Evolutionary conservation across 2,888 invertebrate species (phyloP), one percentile per base, ranked within the genome.

Genomic region (Sinhomidia bicolor): DNA sequence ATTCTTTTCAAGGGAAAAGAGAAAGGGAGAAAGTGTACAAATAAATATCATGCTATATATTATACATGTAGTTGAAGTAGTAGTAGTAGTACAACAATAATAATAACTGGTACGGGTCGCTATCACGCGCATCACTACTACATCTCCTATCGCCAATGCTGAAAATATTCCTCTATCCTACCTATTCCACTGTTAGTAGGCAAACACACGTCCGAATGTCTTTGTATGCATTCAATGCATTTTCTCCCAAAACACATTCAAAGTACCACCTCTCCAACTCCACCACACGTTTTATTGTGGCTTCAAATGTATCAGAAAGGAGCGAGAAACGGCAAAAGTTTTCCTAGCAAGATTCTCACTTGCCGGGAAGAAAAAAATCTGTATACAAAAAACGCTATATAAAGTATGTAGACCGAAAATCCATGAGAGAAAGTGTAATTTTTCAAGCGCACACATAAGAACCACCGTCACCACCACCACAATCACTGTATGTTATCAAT

Each of bases 101-200:
- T n/a, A n/a, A n/a, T 10, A 17, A 57, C n/a, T 14, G 14, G n/a
- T 29, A 62, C 62, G 29, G 62, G 62, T 32, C 23, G 62, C 62
- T 62, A 62, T n/a, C 62, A 62, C 62, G 32, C 62, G 62, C 62
- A 62, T 29, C 62, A 62, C n/a, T 9, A 36, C 9, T 17, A 23
- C 26, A 23, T 57, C 23, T n/a, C 57, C 57, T 14, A 62, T 14
- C 32, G n/a, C 60, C 62, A 29, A 26, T 26, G 14, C n/a, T 32
- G 9, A 0, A 4, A 23, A 23, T n/a, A 20, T 10, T 57, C 17
- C 7, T 23, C 10, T 26, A 10, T 57, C 23, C 57, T 32, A 26
- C 6, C 6, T 62, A n/a, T 62, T 9, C 12, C 62, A 32, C n/a
- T n/a, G n/a, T n/a, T n/a, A n/a, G n/a, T n/a, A n/a, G n/a, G n/a